These are phyloP conservation scores for Drosophila tripunctata DNA, from an alignment of 2,888 invertebrate genomes.

Conservation along the genomic window DNA sequence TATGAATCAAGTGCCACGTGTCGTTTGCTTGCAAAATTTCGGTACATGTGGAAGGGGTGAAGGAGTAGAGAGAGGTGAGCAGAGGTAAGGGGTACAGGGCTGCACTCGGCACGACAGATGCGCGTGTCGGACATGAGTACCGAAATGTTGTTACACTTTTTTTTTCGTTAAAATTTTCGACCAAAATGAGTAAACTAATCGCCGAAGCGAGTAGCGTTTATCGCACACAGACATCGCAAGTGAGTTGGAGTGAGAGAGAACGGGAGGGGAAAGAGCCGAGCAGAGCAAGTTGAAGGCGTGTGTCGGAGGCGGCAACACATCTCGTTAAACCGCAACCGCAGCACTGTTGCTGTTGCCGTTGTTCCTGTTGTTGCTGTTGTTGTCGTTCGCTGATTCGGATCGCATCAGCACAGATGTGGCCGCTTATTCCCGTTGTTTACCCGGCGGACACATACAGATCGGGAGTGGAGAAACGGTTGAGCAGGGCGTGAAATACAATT, in stretches of 20 bases:
- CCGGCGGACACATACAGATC: not conserved
- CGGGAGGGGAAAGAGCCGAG: not conserved
- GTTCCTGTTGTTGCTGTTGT: constrained; percentile 3
- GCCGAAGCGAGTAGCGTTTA: constrained; percentile 64
- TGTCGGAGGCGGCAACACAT: constrained; percentile 78
- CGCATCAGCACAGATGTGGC: constrained; percentile 78
- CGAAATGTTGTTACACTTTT: constrained; percentile 71
- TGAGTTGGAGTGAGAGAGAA: not conserved
- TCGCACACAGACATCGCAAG: constrained; percentile 54
- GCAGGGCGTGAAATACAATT: constrained; percentile 68
- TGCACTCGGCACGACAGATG: constrained; percentile 62
- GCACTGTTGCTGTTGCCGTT: constrained; percentile 12
- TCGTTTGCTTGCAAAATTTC: constrained; percentile 62
- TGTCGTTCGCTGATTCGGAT: constrained; percentile 56
- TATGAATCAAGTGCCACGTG: constrained; percentile 83
- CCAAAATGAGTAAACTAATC: constrained; percentile 58
- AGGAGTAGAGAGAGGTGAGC: not conserved
- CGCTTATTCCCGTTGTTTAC: constrained; percentile 58
- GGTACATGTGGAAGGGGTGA: constrained; percentile 1
- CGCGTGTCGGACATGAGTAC: constrained; percentile 59
- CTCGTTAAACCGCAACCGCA: constrained; percentile 81
- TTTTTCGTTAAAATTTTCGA: constrained; percentile 64
- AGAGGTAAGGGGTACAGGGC: constrained; percentile 1
- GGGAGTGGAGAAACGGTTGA: constrained; percentile 7
- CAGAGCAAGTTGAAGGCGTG: constrained; percentile 47